Conservation (phyloP, 2,113 vertebrate genomes). For the Ochotona curzoniae region DNA sequence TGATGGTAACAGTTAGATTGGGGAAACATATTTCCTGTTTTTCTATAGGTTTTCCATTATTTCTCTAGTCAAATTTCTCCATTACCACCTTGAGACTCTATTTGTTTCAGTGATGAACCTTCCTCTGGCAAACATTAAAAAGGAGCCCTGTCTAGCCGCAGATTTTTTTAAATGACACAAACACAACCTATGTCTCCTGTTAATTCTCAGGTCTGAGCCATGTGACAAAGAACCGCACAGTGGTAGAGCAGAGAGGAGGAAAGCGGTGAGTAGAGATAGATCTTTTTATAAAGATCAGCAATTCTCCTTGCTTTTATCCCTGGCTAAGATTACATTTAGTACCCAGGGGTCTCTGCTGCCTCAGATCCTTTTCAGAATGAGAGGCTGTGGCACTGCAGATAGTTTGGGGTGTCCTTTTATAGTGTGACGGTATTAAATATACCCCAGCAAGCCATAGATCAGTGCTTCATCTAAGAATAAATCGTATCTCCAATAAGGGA, state of each 20-base stretch:
- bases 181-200: conserved; percentile 54
- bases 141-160: conserved; percentile 52
- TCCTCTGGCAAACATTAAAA: conserved; percentile 67
- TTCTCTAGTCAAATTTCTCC: conserved; percentile 76
- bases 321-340: conserved; percentile 87
- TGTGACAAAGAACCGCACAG: not conserved
- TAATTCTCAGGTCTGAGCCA: conserved; percentile 63
- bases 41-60: conserved; percentile 79
- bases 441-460: conserved; percentile 87
- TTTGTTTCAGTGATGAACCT: conserved; percentile 80
- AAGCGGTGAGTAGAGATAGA: conserved; percentile 67
- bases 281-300: conserved; percentile 87
- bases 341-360: conserved; percentile 85
- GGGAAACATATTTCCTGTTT: conserved; percentile 73
- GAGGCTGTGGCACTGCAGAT: conserved; percentile 85
- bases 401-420: conserved; percentile 87
- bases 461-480: conserved; percentile 88
- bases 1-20: conserved; percentile 72
- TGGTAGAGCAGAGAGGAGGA: conserved; percentile 65
- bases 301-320: conserved; percentile 85
- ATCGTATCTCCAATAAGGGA: conserved; percentile 88
- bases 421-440: conserved; percentile 87
- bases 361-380: conserved; percentile 88
- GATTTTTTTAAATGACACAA: conserved; percentile 74
- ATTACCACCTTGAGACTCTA: conserved; percentile 63